Evolutionary conservation across 1,140 invertebrate genomes (phyloP).

Genomic region (Hyles euphorbiae): DNA sequence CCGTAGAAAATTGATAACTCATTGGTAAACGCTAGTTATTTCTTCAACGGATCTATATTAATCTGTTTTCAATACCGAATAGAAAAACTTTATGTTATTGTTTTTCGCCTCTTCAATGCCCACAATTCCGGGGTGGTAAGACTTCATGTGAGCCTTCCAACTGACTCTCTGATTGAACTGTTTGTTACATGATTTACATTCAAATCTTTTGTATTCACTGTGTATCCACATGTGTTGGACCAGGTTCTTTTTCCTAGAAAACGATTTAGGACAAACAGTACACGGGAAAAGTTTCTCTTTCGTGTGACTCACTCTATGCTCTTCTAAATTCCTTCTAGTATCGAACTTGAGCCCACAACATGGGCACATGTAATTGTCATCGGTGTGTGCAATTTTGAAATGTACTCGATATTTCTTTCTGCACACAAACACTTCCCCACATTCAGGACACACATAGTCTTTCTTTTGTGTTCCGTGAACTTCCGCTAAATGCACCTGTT

Average conservation of each 20-base stretch:
- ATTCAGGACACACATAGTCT: conserved; percentile 26
- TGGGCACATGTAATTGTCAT: conserved; percentile 23
- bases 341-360: conserved; percentile 53
- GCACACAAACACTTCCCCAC: conserved; percentile 17
- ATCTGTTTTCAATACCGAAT: conserved; percentile 13
- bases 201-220: conserved; percentile 55
- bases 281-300: conserved; percentile 56
- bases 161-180: conserved; percentile 71
- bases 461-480: conserved; percentile 18
- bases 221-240: conserved; percentile 73
- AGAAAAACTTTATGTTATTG: conserved; percentile 23
- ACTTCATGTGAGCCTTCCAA: conserved; percentile 62
- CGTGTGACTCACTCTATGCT: conserved; percentile 53
- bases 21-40: too few relatives aligned
- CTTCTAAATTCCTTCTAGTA: conserved; percentile 39
- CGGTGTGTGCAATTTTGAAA: conserved; percentile 29
- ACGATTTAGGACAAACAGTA: conserved; percentile 68
- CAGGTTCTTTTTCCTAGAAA: conserved; percentile 72
- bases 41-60: background rate
- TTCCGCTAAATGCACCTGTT: conserved; percentile 20
- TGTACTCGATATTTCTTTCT: conserved; percentile 18
- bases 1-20: too few relatives aligned
- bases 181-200: conserved; percentile 73
- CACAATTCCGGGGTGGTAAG: conserved; percentile 50
- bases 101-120: conserved; percentile 29